phyloP scores from a whole-genome alignment of 2,797 vertebrate genomes.

The Psittacula echo region DNA sequence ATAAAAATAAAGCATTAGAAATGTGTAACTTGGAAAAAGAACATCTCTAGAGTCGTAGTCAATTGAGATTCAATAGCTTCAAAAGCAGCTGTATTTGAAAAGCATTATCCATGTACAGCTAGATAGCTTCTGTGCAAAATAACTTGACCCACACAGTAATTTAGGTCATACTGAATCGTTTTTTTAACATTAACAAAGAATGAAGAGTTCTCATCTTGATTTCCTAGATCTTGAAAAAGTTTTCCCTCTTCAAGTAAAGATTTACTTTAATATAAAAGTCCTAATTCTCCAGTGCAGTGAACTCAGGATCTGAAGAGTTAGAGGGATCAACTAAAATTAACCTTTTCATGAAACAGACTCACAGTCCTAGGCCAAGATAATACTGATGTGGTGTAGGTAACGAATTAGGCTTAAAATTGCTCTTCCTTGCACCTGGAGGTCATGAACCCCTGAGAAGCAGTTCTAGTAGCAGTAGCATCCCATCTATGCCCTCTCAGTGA shows the following conservation, averaged over 20 bases:
- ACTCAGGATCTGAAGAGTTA: not conserved
- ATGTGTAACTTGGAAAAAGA: not conserved
- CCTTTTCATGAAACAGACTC: not conserved
- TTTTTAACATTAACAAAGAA: not conserved
- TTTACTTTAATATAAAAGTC: not conserved
- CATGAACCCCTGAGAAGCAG: not conserved
- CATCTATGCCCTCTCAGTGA: not conserved
- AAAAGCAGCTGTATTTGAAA: conserved; percentile 24
- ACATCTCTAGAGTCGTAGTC: not conserved
- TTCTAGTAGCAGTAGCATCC: not conserved
- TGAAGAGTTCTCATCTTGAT: not conserved
- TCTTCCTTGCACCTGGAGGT: not conserved
- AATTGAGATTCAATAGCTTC: not conserved
- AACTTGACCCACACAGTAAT: not conserved
- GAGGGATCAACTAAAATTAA: not conserved
- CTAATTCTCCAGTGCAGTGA: not conserved
- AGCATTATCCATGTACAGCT: not conserved
- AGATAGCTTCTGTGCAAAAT: not conserved
- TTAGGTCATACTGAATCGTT: not conserved
- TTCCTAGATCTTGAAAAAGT: not conserved
- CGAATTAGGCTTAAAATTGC: not conserved
- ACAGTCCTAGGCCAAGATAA: not conserved
- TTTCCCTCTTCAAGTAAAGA: not conserved
- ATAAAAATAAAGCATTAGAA: conserved; percentile 5
- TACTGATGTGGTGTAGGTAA: not conserved